These are phyloP conservation scores for Zaprionus ghesquierei DNA, from an alignment of 1,140 invertebrate genomes.

Conservation along the genomic window DNA sequence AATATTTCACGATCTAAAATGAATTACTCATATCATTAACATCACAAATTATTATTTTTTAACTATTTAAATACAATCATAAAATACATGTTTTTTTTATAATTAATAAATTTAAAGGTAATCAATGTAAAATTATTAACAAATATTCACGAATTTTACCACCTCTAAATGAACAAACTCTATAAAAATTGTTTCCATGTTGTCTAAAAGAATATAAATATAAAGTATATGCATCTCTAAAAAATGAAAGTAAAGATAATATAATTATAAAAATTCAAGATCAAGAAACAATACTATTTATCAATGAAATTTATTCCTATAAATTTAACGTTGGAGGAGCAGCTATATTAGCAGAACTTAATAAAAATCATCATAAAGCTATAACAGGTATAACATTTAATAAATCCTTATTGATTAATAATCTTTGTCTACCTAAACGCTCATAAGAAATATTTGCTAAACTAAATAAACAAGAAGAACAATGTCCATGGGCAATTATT, in stretches of 20 bases:
- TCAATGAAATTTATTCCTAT: constrained; percentile 85
- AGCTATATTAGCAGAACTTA: constrained; percentile 83
- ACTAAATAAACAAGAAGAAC: constrained; percentile 88
- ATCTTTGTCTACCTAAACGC: constrained; percentile 81
- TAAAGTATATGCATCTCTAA: constrained; percentile 82
- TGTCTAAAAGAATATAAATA: constrained; percentile 85
- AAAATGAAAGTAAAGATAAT: constrained; percentile 83
- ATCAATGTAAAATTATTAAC: constrained; percentile 85
- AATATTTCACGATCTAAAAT: constrained; percentile 83
- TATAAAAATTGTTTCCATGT: constrained; percentile 84
- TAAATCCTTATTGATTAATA: constrained; percentile 83
- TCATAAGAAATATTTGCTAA: constrained; percentile 87
- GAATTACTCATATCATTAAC: constrained; percentile 83
- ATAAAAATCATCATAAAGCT: constrained; percentile 86
- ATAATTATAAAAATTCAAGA: constrained; percentile 83
- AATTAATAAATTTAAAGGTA: constrained; percentile 86
- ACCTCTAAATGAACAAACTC: constrained; percentile 66
- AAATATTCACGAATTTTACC: constrained; percentile 84
- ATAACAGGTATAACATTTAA: constrained; percentile 83
- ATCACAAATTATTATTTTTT: constrained; percentile 86
- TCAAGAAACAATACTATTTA: constrained; percentile 84
- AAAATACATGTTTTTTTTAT: constrained; percentile 84
- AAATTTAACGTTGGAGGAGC: constrained; percentile 83
- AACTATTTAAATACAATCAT: constrained; percentile 85
- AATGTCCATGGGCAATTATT: constrained; percentile 87